These are phyloP conservation scores for Nemotelus pantherinus DNA, from an alignment of 2,888 invertebrate genomes.

Conservation along the genomic window DNA sequence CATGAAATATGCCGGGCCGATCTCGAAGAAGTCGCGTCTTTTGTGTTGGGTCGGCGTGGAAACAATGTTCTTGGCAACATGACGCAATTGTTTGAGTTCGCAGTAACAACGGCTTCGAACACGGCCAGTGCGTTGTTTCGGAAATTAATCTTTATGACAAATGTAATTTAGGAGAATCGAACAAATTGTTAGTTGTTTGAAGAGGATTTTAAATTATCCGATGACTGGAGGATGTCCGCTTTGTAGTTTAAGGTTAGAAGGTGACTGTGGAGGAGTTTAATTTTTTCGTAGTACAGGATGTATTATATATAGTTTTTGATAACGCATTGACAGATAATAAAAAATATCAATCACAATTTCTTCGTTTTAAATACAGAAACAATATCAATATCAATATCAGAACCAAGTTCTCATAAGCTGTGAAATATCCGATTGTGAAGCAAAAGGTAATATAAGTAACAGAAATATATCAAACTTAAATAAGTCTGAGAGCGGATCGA, in stretches of 20 bases:
- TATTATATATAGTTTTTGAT: too few relatives aligned
- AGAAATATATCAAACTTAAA: too few relatives aligned
- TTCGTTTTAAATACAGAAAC: too few relatives aligned
- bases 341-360: too few relatives aligned
- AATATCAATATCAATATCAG: too few relatives aligned
- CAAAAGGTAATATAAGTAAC: too few relatives aligned
- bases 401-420: too few relatives aligned
- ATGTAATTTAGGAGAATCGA: slow-evolving; percentile 30
- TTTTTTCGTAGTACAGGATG: too few relatives aligned
- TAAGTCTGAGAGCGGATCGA: too few relatives aligned
- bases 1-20: slow-evolving; percentile 35
- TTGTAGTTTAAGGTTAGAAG: not conserved
- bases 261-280: not conserved
- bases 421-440: too few relatives aligned
- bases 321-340: too few relatives aligned
- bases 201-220: slow-evolving; percentile 34
- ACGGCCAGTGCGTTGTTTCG: slow-evolving; percentile 16
- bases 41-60: slow-evolving; percentile 21
- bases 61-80: slow-evolving; percentile 32
- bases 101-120: slow-evolving; percentile 10
- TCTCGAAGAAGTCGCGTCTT: slow-evolving; percentile 1
- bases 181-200: slow-evolving; percentile 41
- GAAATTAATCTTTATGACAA: slow-evolving; percentile 37
- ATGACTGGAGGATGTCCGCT: slow-evolving; percentile 18
- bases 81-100: slow-evolving; percentile 17